These are phyloP conservation scores for Drosophila sp. DNA, from an alignment of 1,140 invertebrate species.

Conservation along the genomic window DNA sequence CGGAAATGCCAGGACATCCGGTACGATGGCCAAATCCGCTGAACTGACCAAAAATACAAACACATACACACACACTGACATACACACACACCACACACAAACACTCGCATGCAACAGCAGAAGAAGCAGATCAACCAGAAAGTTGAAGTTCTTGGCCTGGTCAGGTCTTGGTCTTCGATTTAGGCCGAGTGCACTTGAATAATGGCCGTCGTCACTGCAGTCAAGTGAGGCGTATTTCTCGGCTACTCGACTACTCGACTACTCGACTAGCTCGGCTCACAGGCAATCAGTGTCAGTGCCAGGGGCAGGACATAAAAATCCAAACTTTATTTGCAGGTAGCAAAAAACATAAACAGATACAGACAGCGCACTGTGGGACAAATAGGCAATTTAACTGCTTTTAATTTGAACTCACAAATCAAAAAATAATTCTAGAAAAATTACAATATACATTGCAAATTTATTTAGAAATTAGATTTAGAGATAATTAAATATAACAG, in stretches of 20 bases:
- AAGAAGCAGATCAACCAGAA: slow-evolving; percentile 2
- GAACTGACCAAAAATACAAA: slow-evolving; percentile 19
- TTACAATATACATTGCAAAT: no score
- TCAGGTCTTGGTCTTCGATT: slow-evolving; percentile 1
- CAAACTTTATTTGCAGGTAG: slow-evolving; percentile 71
- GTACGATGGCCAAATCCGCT: slow-evolving; percentile 47
- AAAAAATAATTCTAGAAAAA: no score
- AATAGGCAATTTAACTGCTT: background rate
- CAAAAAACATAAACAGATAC: slow-evolving; percentile 59
- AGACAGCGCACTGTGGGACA: slow-evolving; percentile 3
- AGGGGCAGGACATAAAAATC: slow-evolving; percentile 46
- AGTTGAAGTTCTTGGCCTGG: slow-evolving; percentile 14
- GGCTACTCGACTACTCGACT: no score
- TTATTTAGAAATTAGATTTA: no score
- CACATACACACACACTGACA: slow-evolving; percentile 1
- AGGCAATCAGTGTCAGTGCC: slow-evolving; percentile 76
- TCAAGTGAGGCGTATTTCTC: slow-evolving; percentile 52
- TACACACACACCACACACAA: slow-evolving; percentile 18
- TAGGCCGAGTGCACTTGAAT: slow-evolving; percentile 66
- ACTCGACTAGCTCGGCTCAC: slow-evolving; percentile 40
- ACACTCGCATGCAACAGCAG: background rate
- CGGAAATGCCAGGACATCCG: slow-evolving; percentile 75
- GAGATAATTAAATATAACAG: no score
- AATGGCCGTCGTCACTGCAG: slow-evolving; percentile 69
- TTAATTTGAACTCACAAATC: background rate